These are phyloP conservation scores for Diceros bicornis DNA, from an alignment of 2,797 vertebrate species.

Conservation along the genomic window DNA sequence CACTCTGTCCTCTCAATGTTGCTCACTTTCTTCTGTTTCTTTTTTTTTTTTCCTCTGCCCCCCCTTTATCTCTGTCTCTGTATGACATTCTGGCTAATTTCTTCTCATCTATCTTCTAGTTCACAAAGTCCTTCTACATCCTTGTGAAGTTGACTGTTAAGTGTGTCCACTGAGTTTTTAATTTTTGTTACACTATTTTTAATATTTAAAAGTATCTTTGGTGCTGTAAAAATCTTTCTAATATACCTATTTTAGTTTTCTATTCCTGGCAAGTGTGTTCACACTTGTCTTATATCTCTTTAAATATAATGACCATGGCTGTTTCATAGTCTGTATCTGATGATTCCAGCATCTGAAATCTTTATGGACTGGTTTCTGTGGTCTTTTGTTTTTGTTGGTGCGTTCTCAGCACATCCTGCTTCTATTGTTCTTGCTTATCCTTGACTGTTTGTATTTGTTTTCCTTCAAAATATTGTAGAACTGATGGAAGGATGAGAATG, in stretches of 20 bases:
- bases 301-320: background rate
- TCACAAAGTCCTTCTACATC: background rate
- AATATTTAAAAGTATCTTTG: background rate
- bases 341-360: background rate
- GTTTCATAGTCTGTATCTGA: background rate
- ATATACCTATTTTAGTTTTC: background rate
- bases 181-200: background rate
- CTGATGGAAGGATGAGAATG: background rate
- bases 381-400: background rate
- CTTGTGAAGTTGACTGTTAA: background rate
- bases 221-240: background rate
- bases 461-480: background rate
- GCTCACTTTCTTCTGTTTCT: background rate
- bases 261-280: background rate
- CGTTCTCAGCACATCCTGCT: background rate
- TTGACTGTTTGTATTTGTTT: too few species aligned
- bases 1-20: background rate
- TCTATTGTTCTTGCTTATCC: background rate
- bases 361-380: background rate
- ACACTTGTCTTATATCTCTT: background rate
- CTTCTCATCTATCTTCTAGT: background rate
- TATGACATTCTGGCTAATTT: background rate
- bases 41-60: too few species aligned
- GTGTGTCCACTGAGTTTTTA: background rate
- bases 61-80: background rate